Evolutionary conservation across 2,113 vertebrate species (phyloP).

Genomic region (Tupaia chinensis): DNA sequence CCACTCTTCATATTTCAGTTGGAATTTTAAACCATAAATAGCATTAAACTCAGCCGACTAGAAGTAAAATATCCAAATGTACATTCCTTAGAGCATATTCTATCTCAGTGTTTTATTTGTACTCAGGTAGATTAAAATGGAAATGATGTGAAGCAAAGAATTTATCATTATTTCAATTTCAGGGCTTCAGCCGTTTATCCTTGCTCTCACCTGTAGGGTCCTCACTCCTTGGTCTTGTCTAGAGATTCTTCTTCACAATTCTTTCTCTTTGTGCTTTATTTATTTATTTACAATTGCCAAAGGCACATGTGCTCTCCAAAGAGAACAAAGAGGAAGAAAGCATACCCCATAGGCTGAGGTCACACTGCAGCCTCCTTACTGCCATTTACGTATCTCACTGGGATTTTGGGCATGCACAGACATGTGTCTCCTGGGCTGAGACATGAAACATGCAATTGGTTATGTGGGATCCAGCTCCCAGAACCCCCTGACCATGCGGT

Average conservation of each 20-base stretch:
- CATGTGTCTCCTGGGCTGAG: no score
- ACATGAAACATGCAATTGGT: no score
- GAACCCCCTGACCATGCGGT: no score
- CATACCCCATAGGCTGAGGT: no score
- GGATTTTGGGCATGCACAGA: no score
- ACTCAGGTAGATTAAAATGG: slow-evolving; percentile 62
- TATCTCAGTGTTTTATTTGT: slow-evolving; percentile 65
- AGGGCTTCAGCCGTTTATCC: background rate
- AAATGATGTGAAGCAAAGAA: slow-evolving; percentile 50
- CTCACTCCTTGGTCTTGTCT: accelerated
- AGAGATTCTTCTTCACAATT: background rate
- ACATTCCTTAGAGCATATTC: background rate
- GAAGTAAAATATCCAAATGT: slow-evolving; percentile 31
- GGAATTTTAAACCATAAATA: slow-evolving; percentile 56
- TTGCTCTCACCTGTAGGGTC: background rate
- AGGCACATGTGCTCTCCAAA: no score
- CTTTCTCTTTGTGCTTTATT: background rate
- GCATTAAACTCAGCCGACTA: slow-evolving; percentile 35
- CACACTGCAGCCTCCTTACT: no score
- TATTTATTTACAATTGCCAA: no score
- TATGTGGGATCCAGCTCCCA: no score
- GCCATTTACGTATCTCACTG: no score
- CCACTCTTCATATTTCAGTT: slow-evolving; percentile 4
- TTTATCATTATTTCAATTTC: slow-evolving; percentile 47
- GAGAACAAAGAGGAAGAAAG: no score